Base-by-base conservation (phyloP, 1,140 invertebrate genomes). In the Drosophila tani region DNA sequence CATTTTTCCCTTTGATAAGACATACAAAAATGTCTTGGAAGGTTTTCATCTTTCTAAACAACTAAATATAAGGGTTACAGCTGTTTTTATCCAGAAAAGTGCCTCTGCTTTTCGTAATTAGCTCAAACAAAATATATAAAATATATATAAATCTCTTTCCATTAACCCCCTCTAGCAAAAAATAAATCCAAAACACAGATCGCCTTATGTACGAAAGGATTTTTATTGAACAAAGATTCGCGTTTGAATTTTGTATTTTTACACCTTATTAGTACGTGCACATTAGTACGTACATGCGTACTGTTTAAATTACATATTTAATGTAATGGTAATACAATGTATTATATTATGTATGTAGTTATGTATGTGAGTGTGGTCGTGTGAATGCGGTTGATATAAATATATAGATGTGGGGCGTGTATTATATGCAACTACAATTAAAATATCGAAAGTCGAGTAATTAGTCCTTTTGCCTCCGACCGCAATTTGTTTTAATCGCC, bases 191-290 rank as follows among this genome's bases (percentile, higher is more conserved):
- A 49, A 51, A 21, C n/a, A n/a, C 17, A 43, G 2, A 41, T 29
- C 35, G 46, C 1, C 15, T 77, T 77, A 78, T 78, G 56, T 78
- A 78, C 74, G 75, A 78, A 78, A 78, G 60, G 58, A 71, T 60
- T 62, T 77, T 78, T 78, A 78, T 78, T 78, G 75, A 78, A 78
- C 75, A 78, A 78, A 78, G 21, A 78, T 78, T 78, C 75, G 74
- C 56, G 56, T 49, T 74, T 69, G 64, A 77, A 78, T 76, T 77
- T 77, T 77, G 75, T 77, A 77, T 77, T 78, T 77, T 78, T 78
- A 78, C 75, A 78, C 74, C 76, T 78, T 78, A 77, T 78, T 78
- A 78, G 75, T 78, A 78, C 75, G 75, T 78, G 75, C 75, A 77
- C 62, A 73, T 73, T 73, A 73, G 69, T 71, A 73, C 50, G 74